A percentile compares a stretch with the other conserved stretches of the same genome.
phyloP scores from a whole-genome alignment of 2,113 vertebrate species.

The Trogon surrucura region DNA sequence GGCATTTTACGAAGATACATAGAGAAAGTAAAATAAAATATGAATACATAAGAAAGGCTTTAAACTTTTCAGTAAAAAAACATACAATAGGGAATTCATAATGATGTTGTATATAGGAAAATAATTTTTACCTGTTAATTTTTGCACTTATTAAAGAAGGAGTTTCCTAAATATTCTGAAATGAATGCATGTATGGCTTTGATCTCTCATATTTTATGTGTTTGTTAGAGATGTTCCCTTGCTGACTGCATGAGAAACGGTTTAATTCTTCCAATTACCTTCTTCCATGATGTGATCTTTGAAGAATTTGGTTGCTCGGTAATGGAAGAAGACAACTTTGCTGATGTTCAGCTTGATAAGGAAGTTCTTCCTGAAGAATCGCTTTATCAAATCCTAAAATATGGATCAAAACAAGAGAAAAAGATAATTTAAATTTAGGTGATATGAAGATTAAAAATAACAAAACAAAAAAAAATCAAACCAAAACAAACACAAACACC shows the following conservation, averaged over 20 bases:
- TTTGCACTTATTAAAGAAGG: not conserved
- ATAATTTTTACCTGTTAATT: not conserved
- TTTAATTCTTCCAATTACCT: not conserved
- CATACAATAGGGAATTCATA: not conserved
- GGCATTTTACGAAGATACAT: not conserved
- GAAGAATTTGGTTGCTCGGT: not conserved
- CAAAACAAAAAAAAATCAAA: not conserved
- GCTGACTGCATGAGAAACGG: not conserved
- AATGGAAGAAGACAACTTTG: not conserved
- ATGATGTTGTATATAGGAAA: not conserved
- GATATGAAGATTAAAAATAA: not conserved
- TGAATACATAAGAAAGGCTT: not conserved
- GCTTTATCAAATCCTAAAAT: not conserved
- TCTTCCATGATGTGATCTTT: not conserved
- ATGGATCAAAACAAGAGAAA: not conserved
- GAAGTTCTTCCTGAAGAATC: not conserved
- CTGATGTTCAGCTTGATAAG: not conserved
- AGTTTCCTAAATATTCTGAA: not conserved
- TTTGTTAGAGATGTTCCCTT: not conserved
- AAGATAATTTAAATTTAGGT: not conserved
- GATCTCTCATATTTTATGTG: not conserved
- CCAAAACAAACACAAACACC: accelerated
- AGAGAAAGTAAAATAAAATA: not conserved
- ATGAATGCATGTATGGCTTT: not conserved
- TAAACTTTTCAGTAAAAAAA: not conserved